Evolutionary conservation across 2,888 invertebrate genomes (phyloP).

Genomic region (Dynastes grantii): DNA sequence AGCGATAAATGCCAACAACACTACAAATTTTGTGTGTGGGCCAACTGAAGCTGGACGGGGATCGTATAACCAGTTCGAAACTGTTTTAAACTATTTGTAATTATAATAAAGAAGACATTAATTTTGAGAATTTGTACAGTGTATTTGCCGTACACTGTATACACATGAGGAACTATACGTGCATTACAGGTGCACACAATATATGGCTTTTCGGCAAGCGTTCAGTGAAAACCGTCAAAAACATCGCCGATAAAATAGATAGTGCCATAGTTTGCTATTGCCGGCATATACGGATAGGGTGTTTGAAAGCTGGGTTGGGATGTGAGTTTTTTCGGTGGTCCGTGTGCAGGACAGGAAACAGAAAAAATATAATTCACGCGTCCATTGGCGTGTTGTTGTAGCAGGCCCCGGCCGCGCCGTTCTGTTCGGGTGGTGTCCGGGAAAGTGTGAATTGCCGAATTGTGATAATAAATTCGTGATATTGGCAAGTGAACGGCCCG

Average conservation of each 20-base stretch:
- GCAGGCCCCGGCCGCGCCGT: neutral
- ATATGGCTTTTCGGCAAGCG: neutral
- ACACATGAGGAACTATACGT: no score
- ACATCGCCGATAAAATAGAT: conserved; percentile 26
- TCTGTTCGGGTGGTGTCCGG: neutral
- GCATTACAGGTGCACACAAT: no score
- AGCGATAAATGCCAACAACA: no score
- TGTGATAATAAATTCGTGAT: conserved; percentile 17
- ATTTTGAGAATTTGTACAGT: no score
- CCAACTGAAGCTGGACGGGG: no score
- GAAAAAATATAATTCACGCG: neutral
- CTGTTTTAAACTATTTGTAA: no score
- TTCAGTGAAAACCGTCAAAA: conserved; percentile 25
- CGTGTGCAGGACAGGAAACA: neutral
- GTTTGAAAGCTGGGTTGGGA: neutral
- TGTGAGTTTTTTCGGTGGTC: neutral
- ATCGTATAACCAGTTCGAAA: no score
- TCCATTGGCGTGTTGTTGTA: neutral
- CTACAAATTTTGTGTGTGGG: no score
- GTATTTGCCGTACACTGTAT: no score
- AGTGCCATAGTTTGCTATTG: neutral
- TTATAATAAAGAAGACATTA: no score
- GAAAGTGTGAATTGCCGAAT: neutral
- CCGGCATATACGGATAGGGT: neutral
- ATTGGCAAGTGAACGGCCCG: conserved; percentile 22